phyloP scores from a whole-genome alignment of 2,888 invertebrate species.

The Schizotus pectinicornis region DNA sequence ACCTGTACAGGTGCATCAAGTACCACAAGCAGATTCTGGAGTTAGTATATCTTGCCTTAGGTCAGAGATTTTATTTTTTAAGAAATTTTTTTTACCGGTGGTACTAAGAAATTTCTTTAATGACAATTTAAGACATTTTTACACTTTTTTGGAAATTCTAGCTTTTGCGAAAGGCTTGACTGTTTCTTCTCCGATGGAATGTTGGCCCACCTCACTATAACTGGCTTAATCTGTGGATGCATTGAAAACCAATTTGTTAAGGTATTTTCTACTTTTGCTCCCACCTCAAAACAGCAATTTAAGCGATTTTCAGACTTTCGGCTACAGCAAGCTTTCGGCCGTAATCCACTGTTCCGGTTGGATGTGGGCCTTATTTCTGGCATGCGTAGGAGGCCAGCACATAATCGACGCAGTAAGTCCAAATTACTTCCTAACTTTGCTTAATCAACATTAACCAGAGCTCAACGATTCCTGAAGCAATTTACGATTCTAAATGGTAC shows the following conservation, averaged over 20 bases:
- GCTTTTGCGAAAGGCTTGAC: slow-evolving; percentile 10
- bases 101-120: too few relatives aligned
- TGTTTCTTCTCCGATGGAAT: slow-evolving; percentile 7
- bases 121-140: too few relatives aligned
- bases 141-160: too few relatives aligned
- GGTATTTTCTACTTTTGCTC: neutral
- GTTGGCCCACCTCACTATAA: slow-evolving; percentile 17
- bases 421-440: neutral
- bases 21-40: slow-evolving; percentile 14
- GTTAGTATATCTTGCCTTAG: too few relatives aligned
- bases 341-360: slow-evolving; percentile 7
- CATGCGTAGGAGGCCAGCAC: slow-evolving; percentile 15
- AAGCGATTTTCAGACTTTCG: neutral
- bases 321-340: neutral
- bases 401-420: slow-evolving; percentile 12
- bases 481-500: slow-evolving; percentile 5
- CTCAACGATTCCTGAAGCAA: neutral
- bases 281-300: neutral
- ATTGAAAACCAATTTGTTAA: slow-evolving; percentile 19
- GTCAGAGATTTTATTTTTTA: too few relatives aligned
- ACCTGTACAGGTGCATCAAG: slow-evolving; percentile 5
- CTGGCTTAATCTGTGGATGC: slow-evolving; percentile 8
- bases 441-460: neutral
- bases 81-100: too few relatives aligned
- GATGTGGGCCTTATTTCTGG: slow-evolving; percentile 10